Evolutionary conservation across 2,888 invertebrate genomes (phyloP).

Genomic region (Ditula angustiorana): DNA sequence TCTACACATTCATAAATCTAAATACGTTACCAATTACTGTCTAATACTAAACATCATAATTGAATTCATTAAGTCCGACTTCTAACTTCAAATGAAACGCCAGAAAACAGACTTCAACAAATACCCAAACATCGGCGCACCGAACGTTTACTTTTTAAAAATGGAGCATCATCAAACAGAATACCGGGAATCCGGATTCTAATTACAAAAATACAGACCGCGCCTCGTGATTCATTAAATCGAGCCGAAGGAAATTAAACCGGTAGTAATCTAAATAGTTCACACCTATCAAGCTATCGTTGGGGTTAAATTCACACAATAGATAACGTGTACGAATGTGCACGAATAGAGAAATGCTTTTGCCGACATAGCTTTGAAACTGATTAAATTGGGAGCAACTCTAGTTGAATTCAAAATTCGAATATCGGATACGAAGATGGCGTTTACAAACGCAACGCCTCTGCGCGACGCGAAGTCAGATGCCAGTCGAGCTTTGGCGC

Average conservation of each 20-base stretch:
- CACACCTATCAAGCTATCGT: constrained; percentile 40
- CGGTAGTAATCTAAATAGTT: constrained; percentile 51
- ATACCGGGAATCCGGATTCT: constrained; percentile 48
- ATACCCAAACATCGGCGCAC: constrained; percentile 38
- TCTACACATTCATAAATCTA: constrained; percentile 4
- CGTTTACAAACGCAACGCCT: constrained; percentile 10
- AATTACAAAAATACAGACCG: constrained; percentile 54
- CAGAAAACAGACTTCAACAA: constrained; percentile 37
- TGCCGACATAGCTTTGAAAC: constrained; percentile 11
- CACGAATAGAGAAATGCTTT: constrained; percentile 9
- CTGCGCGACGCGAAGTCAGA: constrained; percentile 43
- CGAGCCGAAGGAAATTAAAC: constrained; percentile 51
- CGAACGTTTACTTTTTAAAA: constrained; percentile 44
- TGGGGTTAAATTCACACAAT: not conserved
- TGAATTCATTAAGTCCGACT: constrained; percentile 23
- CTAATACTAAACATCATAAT: constrained; percentile 31
- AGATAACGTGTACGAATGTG: too few relatives aligned
- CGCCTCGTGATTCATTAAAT: constrained; percentile 49
- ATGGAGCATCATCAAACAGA: constrained; percentile 45
- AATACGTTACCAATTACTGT: constrained; percentile 11
- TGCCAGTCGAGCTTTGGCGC: constrained; percentile 60
- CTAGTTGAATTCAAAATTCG: constrained; percentile 47
- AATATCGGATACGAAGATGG: constrained; percentile 54
- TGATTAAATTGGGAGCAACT: constrained; percentile 32
- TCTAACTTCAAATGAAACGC: constrained; percentile 39